Evolutionary conservation across 2,797 vertebrate species (phyloP).

Genomic region (Pyrocephalus nanus): DNA sequence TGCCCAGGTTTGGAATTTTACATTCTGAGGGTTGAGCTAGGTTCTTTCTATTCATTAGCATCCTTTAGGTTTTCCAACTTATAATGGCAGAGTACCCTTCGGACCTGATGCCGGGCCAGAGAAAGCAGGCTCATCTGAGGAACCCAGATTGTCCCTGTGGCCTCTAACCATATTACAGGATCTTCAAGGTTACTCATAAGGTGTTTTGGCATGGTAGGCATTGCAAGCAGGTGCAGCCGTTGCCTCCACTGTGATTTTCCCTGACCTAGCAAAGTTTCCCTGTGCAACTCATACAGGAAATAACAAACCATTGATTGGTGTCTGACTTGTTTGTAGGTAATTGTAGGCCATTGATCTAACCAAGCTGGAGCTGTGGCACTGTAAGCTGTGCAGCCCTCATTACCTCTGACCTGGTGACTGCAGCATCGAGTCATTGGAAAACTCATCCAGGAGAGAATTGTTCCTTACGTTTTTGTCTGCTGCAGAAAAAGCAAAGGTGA

Average conservation of each 20-base stretch:
- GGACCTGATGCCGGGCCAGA: background rate
- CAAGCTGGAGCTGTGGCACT: constrained; percentile 45
- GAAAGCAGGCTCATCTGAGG: constrained; percentile 40
- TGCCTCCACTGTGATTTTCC: constrained; percentile 62
- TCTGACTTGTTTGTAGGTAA: constrained; percentile 80
- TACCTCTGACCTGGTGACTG: constrained; percentile 72
- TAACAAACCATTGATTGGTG: constrained; percentile 79
- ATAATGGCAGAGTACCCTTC: background rate
- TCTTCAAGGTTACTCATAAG: constrained; percentile 58
- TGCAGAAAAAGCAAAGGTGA: constrained; percentile 40
- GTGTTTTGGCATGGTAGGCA: constrained; percentile 46
- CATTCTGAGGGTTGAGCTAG: background rate
- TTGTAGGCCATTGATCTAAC: constrained; percentile 79
- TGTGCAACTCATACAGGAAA: constrained; percentile 70
- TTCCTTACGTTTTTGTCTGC: constrained; percentile 39
- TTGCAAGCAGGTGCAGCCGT: constrained; percentile 59
- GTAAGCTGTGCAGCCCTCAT: constrained; percentile 61
- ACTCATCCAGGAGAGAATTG: constrained; percentile 53
- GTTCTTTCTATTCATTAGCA: background rate
- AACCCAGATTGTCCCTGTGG: constrained; percentile 36
- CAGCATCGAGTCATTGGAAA: constrained; percentile 42
- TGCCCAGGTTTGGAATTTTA: constrained; percentile 1
- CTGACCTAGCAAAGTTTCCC: constrained; percentile 72
- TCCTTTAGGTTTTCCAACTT: background rate
- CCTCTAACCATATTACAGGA: constrained; percentile 21